Base-by-base conservation (phyloP, 2,888 invertebrate species). In the Tolmerus cingulatus region DNA sequence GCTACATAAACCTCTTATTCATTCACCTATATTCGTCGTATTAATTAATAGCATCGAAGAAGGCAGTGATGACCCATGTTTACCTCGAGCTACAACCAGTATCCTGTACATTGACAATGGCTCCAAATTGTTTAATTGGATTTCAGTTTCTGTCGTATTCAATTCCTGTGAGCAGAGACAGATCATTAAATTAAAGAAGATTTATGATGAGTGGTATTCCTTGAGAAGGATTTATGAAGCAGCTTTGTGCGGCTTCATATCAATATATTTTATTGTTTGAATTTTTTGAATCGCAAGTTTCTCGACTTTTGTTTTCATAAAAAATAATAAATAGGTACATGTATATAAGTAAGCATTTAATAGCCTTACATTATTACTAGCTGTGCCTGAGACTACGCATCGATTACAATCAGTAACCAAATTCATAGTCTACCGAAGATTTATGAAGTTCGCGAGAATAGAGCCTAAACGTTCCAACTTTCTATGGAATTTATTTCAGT, bases 31-130 rank as follows among this genome's bases (percentile, higher is more conserved):
- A 90, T 94, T 94, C 34, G 95, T 94, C 82, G 95, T 93, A 90
- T 96, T 96, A 90, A 97, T 94, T 89, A 96, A 93, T 79, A 97
- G 93, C 92, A 97, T 95, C 85, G 97, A 96, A 5, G 97, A 96
- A 0, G 97, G 97, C 88, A 97, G 92, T 1, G 97, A 97, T 82
- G 96, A 95, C 3, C 97, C 97, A 91, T 95, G 95, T 88, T 94
- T 93, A 91, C 97, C 97, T 90, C 94, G 93, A 0, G 97, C 95
- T 30, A 97, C 95, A 86, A 97, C 97, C 91, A 96, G 96, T 90
- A 97, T 94, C 91, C 96, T 95, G 93, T 97, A 97, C 9, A 96
- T 93, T 89, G 94, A 94, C 90, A 95, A 95, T 23, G 94, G 92
- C 88, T 96, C 95, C 90, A 97, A 93, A 88, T 94, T 94, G 7